Evolutionary conservation across 1,140 invertebrate species (phyloP).

Genomic region (Rhyzopertha dominica): DNA sequence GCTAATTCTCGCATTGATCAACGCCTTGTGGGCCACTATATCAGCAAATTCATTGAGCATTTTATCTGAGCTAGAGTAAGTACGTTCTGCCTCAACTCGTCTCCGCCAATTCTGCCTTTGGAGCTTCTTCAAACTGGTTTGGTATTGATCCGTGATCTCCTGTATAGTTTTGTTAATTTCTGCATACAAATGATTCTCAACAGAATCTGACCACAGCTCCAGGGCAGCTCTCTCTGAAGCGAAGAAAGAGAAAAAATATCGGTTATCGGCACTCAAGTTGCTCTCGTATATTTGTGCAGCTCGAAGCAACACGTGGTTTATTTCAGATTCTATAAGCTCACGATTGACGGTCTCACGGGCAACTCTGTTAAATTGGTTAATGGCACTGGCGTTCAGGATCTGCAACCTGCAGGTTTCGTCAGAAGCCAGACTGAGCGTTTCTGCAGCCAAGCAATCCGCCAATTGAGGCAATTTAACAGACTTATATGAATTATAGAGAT

Average conservation of each 20-base stretch:
- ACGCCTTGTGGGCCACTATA: slow-evolving; percentile 68
- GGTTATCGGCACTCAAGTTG: slow-evolving; percentile 45
- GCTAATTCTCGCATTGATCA: slow-evolving; percentile 65
- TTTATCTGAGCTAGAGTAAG: slow-evolving; percentile 47
- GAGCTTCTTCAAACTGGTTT: slow-evolving; percentile 51
- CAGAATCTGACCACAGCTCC: slow-evolving; percentile 64
- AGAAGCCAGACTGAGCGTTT: slow-evolving; percentile 56
- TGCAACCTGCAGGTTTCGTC: slow-evolving; percentile 40
- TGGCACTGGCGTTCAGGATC: slow-evolving; percentile 47
- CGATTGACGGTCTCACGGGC: slow-evolving; percentile 66
- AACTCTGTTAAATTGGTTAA: slow-evolving; percentile 61
- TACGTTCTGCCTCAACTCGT: slow-evolving; percentile 48
- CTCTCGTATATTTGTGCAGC: slow-evolving; percentile 60
- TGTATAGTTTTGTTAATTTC: slow-evolving; percentile 64
- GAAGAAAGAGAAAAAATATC: slow-evolving; percentile 52
- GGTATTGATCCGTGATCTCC: slow-evolving; percentile 60
- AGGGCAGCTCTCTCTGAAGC: slow-evolving; percentile 57
- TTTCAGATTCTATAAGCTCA: slow-evolving; percentile 67
- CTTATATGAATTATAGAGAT: slow-evolving; percentile 59
- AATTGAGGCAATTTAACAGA: slow-evolving; percentile 62
- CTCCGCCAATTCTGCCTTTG: slow-evolving; percentile 43
- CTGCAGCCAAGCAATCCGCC: slow-evolving; percentile 58
- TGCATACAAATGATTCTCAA: slow-evolving; percentile 60
- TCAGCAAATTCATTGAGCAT: slow-evolving; percentile 67
- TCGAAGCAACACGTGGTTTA: slow-evolving; percentile 62